Conservation (phyloP, 1,140 invertebrate genomes). For the Thereuonema tuberculata region DNA sequence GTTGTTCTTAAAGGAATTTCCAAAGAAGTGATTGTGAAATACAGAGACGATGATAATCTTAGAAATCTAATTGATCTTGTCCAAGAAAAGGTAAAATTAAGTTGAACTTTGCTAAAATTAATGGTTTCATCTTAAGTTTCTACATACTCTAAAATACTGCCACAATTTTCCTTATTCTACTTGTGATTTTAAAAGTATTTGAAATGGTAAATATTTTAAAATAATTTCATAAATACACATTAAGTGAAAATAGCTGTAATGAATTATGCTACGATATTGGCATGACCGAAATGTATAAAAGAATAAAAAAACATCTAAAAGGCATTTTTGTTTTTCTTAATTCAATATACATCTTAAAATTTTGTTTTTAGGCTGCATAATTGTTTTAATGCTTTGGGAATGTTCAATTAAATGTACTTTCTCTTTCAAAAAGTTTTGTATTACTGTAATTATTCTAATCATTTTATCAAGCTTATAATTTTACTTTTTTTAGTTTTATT, state of each 20-base stretch:
- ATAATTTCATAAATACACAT: background rate
- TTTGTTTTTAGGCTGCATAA: no score
- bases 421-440: no score
- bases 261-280: background rate
- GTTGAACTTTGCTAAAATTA: background rate
- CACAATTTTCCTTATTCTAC: background rate
- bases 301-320: no score
- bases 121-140: background rate
- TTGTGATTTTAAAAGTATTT: background rate
- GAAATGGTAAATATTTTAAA: background rate
- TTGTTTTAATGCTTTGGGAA: no score
- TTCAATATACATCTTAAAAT: no score
- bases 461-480: background rate
- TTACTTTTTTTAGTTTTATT: background rate
- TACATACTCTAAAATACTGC: background rate
- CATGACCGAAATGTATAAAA: no score
- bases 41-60: constrained; percentile 77
- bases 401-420: no score
- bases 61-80: constrained; percentile 89
- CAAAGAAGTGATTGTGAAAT: constrained; percentile 79
- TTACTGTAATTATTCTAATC: no score
- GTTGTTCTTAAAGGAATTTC: constrained; percentile 60
- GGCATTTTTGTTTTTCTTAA: no score
- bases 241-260: background rate
- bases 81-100: constrained; percentile 60